These are phyloP conservation scores for Pseudomyrmex dendroicus DNA, from an alignment of 1,140 invertebrate genomes.

Conservation along the genomic window DNA sequence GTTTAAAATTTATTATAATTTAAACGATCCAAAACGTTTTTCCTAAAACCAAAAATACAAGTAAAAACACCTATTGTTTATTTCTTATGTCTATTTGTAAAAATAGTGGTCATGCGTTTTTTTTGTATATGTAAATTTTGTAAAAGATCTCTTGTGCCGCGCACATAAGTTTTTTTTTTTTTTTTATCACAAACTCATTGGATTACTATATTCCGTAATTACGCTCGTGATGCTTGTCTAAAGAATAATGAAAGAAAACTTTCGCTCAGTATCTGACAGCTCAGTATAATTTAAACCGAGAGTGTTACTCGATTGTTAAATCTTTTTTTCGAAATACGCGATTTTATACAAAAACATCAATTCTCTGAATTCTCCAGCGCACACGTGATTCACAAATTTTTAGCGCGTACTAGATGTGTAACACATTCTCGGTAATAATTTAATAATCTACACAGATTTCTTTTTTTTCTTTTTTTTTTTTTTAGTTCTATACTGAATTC, in stretches of 20 bases:
- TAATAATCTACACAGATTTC: constrained; percentile 12
- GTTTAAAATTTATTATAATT: not conserved
- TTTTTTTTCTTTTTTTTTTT: not conserved
- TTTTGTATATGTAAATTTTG: constrained; percentile 13
- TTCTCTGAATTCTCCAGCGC: not conserved
- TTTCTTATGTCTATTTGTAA: constrained; percentile 23
- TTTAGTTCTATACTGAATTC: constrained; percentile 38
- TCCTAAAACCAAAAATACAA: too few relatives aligned
- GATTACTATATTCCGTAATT: constrained; percentile 62
- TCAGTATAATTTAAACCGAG: constrained; percentile 24
- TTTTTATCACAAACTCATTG: constrained; percentile 16
- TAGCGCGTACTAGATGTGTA: constrained; percentile 14
- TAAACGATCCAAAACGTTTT: too few relatives aligned
- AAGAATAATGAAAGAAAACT: constrained; percentile 33
- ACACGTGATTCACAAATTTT: not conserved
- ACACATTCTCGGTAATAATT: constrained; percentile 55
- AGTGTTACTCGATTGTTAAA: constrained; percentile 2
- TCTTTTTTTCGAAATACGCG: not conserved
- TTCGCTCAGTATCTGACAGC: constrained; percentile 28
- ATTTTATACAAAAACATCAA: constrained; percentile 5
- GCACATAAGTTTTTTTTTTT: too few relatives aligned
- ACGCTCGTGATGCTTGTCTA: constrained; percentile 21
- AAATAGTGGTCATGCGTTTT: not conserved
- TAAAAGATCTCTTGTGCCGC: constrained; percentile 19
- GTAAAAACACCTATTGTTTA: constrained; percentile 21